Evolutionary conservation across 2,797 vertebrate species (phyloP), one percentile per base, ranked within the genome.

Genomic region (Otolemur crassicaudatus): DNA sequence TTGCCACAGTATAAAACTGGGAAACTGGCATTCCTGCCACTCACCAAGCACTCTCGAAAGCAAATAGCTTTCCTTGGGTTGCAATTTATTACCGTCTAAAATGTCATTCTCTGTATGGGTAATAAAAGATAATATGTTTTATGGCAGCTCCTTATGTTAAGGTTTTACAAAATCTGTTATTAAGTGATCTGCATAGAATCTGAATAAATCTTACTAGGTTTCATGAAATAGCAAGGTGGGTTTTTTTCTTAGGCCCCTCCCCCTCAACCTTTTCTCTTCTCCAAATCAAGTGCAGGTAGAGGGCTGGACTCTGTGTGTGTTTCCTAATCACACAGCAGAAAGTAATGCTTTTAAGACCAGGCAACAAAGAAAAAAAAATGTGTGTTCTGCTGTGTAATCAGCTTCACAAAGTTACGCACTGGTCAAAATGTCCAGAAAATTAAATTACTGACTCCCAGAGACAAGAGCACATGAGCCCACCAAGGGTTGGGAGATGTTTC

Each of bases 371-470:
- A 53, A 53, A 56, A 94, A 97, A 94, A 97, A 97, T 98, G 96
- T 96, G 97, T 85, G 70, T 97, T 98, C 97, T 97, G 97, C 98
- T 94, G 87, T n/a, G 90, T 98, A 97, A 98, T 98, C 91, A 95
- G 97, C 97, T 97, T 98, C 98, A 93, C 97, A 97, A 98, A 98
- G 98, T 98, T 98, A 95, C 93, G 75, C 29, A 81, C 82, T 98
- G 98, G 98, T 98, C 98, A 97, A 95, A 98, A 98, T 27, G 73
- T 96, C 93, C 97, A 97, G 98, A 97, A 98, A 98, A 98, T 98
- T 98, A 98, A 98, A 98, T 98, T 98, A 98, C 91, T 31, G 97
- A 87, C 97, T 97, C 97, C 95, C 94, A 97, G 82, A 94, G 91
- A 97, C 98, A 98, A 97, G 90, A 88, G 58, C 40, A 60, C 94